These are phyloP conservation scores for Kradibia gibbosae DNA, from an alignment of 1,140 invertebrate genomes.

Conservation along the genomic window DNA sequence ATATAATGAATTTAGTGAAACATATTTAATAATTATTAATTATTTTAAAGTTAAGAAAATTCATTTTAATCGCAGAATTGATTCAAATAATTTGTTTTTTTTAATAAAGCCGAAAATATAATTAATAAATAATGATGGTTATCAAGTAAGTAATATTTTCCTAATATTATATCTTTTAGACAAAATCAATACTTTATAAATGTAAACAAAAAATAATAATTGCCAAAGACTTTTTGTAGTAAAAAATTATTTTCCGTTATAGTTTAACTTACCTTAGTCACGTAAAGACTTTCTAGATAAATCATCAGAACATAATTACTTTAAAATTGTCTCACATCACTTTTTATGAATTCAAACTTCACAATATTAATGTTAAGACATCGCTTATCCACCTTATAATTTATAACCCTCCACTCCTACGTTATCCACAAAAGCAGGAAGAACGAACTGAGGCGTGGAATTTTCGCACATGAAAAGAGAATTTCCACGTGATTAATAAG, in stretches of 20 bases:
- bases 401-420: not conserved
- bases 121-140: too few species aligned
- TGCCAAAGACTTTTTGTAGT: not conserved
- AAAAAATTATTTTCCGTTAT: not conserved
- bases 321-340: conserved; percentile 4
- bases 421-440: conserved; percentile 16
- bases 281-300: not conserved
- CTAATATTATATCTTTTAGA: too few species aligned
- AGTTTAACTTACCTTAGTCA: not conserved
- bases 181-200: too few species aligned
- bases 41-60: too few species aligned
- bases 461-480: conserved; percentile 38
- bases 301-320: not conserved
- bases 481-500: conserved; percentile 42
- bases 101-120: too few species aligned
- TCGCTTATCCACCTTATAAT: not conserved
- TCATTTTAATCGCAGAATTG: too few species aligned
- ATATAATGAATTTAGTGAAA: too few species aligned
- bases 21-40: too few species aligned
- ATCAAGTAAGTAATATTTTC: too few species aligned
- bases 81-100: too few species aligned
- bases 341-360: conserved; percentile 12
- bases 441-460: not conserved
- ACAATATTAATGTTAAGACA: conserved; percentile 21
- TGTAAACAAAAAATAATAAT: not conserved